These are phyloP conservation scores for Drosophila fungiperda DNA, from an alignment of 2,888 invertebrate species.

Conservation along the genomic window DNA sequence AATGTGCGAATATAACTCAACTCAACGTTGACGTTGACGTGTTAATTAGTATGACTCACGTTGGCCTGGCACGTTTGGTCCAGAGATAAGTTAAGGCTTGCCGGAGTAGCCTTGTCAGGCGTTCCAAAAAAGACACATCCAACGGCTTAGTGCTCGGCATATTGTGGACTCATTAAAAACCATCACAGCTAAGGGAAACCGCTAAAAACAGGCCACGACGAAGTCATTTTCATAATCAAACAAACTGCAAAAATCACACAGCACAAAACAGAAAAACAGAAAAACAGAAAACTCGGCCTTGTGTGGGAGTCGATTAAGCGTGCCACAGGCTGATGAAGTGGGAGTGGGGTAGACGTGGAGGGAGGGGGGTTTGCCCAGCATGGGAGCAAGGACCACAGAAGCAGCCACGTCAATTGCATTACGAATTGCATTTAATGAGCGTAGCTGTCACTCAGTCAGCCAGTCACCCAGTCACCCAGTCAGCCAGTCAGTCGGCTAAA, in stretches of 20 bases:
- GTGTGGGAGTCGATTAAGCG: background rate
- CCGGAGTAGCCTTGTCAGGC: slow-evolving; percentile 22
- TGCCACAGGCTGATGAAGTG: background rate
- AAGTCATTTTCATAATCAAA: slow-evolving; percentile 72
- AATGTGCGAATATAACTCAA: slow-evolving; percentile 3
- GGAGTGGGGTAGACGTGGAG: background rate
- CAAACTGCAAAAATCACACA: slow-evolving; percentile 60
- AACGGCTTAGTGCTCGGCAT: slow-evolving; percentile 37
- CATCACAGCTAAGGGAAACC: slow-evolving; percentile 37
- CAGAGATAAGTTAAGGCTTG: slow-evolving; percentile 26
- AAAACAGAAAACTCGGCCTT: slow-evolving; percentile 40
- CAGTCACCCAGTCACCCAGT: background rate
- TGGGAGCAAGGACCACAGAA: slow-evolving; percentile 27
- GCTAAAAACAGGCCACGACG: slow-evolving; percentile 38
- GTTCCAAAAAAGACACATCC: slow-evolving; percentile 5
- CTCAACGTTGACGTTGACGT: slow-evolving; percentile 38
- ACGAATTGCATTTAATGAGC: slow-evolving; percentile 75
- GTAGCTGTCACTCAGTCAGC: background rate
- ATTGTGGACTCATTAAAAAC: slow-evolving; percentile 71
- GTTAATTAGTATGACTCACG: slow-evolving; percentile 64
- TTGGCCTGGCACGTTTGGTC: slow-evolving; percentile 15
- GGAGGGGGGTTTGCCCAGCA: background rate
- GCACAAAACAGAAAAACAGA: slow-evolving; percentile 40
- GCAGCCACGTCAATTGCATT: slow-evolving; percentile 74
- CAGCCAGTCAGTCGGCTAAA: background rate